These are phyloP conservation scores for Diplodus sargus DNA, from an alignment of 2,797 vertebrate species.

Conservation along the genomic window DNA sequence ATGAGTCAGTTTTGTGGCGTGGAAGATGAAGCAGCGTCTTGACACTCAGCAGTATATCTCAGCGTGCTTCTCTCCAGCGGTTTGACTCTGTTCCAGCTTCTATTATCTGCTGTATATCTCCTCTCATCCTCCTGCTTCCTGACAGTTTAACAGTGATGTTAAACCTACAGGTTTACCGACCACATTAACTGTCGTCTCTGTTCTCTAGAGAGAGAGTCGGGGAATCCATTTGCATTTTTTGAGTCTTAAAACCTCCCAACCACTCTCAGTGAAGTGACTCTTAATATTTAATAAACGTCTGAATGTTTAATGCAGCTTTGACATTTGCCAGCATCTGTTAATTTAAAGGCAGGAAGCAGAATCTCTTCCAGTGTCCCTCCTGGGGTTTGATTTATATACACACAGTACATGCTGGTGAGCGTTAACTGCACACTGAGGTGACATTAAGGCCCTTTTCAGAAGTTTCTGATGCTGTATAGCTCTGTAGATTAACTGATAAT, in stretches of 20 bases:
- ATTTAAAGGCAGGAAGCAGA: constrained; percentile 17
- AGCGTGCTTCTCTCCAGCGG: not conserved
- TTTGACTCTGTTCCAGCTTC: not conserved
- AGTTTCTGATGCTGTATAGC: no score
- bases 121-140: not conserved
- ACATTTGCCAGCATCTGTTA: constrained; percentile 42
- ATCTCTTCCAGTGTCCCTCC: not conserved
- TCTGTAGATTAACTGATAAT: not conserved
- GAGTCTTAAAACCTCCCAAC: constrained; percentile 2
- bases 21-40: not conserved
- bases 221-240: constrained; percentile 25
- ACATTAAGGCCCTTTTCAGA: not conserved
- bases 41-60: not conserved
- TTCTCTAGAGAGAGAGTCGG: not conserved
- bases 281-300: constrained; percentile 64
- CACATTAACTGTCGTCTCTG: not conserved
- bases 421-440: not conserved
- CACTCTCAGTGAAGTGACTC: constrained; percentile 21
- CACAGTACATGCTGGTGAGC: not conserved
- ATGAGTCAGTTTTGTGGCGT: not conserved
- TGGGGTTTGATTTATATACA: not conserved
- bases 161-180: constrained; percentile 6
- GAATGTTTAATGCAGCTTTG: constrained; percentile 61
- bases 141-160: constrained; percentile 6
- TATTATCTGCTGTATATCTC: not conserved